Percentiles rank a stretch among this genome's conserved stretches.
phyloP scores from a whole-genome alignment of 2,797 vertebrate genomes.

The Fundulus diaphanus region DNA sequence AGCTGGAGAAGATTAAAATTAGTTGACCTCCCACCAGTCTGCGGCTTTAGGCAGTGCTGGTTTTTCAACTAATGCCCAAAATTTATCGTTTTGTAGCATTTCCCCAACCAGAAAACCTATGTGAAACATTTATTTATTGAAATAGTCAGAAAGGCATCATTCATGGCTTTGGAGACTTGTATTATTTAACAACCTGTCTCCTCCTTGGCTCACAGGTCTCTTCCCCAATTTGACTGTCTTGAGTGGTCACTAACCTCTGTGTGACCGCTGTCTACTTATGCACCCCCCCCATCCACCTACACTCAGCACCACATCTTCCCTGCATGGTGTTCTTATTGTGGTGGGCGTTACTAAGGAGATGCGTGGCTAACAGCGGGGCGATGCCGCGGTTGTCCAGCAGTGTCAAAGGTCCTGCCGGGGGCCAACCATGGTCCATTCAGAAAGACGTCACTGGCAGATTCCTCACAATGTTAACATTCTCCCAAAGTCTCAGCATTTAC shows the following conservation, averaged over 20 bases:
- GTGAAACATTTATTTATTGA: neutral
- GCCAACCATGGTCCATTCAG: slow-evolving; percentile 69
- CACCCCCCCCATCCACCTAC: slow-evolving; percentile 13
- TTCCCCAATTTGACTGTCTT: neutral
- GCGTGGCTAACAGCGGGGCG: slow-evolving; percentile 49
- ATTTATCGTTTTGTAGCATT: too few relatives aligned
- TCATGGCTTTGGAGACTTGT: neutral
- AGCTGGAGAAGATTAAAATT: too few relatives aligned
- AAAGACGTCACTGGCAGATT: slow-evolving; percentile 78
- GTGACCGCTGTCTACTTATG: slow-evolving; percentile 68
- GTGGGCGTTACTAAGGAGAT: slow-evolving; percentile 57
- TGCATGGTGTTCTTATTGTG: slow-evolving; percentile 49
- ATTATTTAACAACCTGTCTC: neutral
- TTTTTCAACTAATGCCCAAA: too few relatives aligned
- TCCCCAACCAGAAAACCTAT: neutral
- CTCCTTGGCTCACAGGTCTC: neutral
- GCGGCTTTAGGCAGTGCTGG: too few relatives aligned
- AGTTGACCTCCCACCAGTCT: too few relatives aligned
- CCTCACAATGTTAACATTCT: slow-evolving; percentile 83
- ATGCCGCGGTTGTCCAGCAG: slow-evolving; percentile 58
- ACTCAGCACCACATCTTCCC: slow-evolving; percentile 23
- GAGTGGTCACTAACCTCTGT: slow-evolving; percentile 67
- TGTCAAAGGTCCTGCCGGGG: slow-evolving; percentile 79
- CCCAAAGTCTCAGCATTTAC: slow-evolving; percentile 75
- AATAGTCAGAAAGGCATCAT: neutral